Evolutionary conservation across 2,888 invertebrate species (phyloP).

Genomic region (Rapana venosa): DNA sequence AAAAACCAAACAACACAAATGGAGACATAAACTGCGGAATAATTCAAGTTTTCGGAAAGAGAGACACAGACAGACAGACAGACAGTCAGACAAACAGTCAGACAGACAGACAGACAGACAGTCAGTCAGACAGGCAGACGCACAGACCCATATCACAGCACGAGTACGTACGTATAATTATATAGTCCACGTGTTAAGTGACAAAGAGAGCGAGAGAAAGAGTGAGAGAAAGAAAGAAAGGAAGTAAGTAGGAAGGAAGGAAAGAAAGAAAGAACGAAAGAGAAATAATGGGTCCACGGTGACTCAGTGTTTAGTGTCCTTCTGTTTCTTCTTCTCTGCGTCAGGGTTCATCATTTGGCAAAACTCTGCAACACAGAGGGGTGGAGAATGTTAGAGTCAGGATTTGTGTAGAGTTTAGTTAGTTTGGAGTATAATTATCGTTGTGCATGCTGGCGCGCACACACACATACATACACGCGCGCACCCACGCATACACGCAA

Average conservation of each 20-base stretch:
- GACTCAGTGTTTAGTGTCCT: conserved; percentile 13
- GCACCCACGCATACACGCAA: too few species aligned
- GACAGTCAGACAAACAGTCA: background rate
- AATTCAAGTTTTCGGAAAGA: background rate
- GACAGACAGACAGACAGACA: background rate
- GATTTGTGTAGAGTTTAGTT: too few species aligned
- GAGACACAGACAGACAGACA: background rate
- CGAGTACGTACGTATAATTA: background rate
- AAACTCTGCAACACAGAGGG: background rate
- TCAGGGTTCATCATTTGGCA: conserved; percentile 12
- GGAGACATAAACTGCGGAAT: too few species aligned
- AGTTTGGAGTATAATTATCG: too few species aligned
- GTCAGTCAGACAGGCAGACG: background rate
- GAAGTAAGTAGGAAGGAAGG: background rate
- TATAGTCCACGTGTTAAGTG: background rate
- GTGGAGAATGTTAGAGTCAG: too few species aligned
- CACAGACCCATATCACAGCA: background rate
- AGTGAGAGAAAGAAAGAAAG: background rate
- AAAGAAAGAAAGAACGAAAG: background rate
- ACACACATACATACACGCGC: too few species aligned
- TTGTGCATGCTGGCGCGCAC: too few species aligned
- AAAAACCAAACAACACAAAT: too few species aligned
- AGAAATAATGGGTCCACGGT: background rate
- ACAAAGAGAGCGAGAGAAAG: background rate
- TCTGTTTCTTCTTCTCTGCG: conserved; percentile 1